Conservation (phyloP, 2,888 invertebrate genomes). For the Schizaphis graminum region DNA sequence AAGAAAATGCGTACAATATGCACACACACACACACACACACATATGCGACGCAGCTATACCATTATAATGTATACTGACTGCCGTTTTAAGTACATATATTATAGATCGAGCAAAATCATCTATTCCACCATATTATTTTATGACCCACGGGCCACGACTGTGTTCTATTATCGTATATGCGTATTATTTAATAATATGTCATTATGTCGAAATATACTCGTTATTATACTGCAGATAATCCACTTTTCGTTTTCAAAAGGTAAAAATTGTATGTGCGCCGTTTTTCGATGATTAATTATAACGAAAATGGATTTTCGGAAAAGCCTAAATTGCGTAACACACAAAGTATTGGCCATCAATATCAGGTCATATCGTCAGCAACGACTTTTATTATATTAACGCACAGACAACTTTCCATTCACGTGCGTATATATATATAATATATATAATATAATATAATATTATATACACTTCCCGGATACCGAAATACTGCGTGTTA, state of each 20-base stretch:
- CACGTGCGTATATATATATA: too few relatives aligned
- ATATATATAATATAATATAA: too few relatives aligned
- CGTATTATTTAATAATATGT: not conserved
- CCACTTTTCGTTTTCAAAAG: not conserved
- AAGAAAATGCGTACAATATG: not conserved
- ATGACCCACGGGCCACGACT: not conserved
- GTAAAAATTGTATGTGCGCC: not conserved
- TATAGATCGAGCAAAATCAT: slow-evolving; percentile 14
- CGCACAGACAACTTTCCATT: too few relatives aligned
- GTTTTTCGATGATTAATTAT: not conserved
- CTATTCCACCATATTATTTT: not conserved
- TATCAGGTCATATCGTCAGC: too few relatives aligned
- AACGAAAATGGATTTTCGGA: too few relatives aligned
- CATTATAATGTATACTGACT: not conserved
- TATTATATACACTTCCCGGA: too few relatives aligned
- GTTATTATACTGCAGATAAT: not conserved
- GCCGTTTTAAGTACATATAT: slow-evolving; percentile 1
- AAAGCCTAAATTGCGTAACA: too few relatives aligned
- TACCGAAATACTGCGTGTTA: too few relatives aligned
- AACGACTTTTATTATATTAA: too few relatives aligned
- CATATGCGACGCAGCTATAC: not conserved
- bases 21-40: not conserved
- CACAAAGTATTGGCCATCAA: too few relatives aligned
- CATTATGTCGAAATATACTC: not conserved
- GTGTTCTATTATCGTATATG: not conserved